Evolutionary conservation across 2,888 invertebrate species (phyloP).

Genomic region (Myathropa florea): DNA sequence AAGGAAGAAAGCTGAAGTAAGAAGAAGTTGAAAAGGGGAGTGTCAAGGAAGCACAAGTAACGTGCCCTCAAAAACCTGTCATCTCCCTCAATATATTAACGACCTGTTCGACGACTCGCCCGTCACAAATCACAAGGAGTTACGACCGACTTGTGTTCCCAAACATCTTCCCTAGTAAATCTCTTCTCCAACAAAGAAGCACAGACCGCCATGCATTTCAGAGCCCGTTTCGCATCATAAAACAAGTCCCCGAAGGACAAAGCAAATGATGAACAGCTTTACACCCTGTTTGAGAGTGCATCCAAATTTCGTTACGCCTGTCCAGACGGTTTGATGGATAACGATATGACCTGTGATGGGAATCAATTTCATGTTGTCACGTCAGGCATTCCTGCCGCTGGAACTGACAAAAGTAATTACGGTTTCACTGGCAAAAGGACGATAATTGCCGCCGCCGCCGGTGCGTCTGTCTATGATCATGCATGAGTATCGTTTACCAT

Average conservation of each 20-base stretch:
- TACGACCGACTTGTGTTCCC: background rate
- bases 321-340: slow-evolving; percentile 12
- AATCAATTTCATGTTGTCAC: slow-evolving; percentile 27
- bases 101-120: background rate
- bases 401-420: slow-evolving; percentile 30
- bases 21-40: too few relatives aligned
- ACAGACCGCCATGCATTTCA: background rate
- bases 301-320: background rate
- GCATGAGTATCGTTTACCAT: background rate
- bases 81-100: too few relatives aligned
- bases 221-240: background rate
- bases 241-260: background rate
- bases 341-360: slow-evolving; percentile 7
- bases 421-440: background rate
- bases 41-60: too few relatives aligned
- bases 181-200: background rate
- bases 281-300: background rate
- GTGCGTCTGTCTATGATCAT: background rate
- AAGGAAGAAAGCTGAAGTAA: too few relatives aligned
- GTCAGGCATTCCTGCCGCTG: background rate
- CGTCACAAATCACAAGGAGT: background rate
- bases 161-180: background rate
- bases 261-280: background rate
- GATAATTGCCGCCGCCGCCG: background rate
- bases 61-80: too few relatives aligned